Base-by-base conservation (phyloP, 2,888 invertebrate species). In the Drosophila subsilvestris region DNA sequence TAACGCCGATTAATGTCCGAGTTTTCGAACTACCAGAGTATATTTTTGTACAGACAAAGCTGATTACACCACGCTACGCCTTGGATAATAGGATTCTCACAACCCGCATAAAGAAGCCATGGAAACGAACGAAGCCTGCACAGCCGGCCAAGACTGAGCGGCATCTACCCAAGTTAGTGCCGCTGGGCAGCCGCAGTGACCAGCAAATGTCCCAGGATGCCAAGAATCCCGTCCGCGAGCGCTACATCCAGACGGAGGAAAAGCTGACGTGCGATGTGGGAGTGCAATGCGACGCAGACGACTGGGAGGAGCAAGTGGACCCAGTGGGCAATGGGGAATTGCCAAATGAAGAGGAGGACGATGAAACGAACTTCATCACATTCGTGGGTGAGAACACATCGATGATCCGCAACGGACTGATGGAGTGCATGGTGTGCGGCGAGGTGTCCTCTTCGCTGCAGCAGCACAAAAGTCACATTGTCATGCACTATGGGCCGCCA, bases 371-470 rank as follows among this genome's bases (percentile, higher is more conserved):
- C 1, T 75, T 85, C 55, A 12, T 57, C 2, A 47, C 45, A n/a
- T 90, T 69, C 56, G 74, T 82, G 0, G 57, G 63, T 17, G 67
- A 80, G 4, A 72, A 83, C 17, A 80, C 84, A 0, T 47, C 49
- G 14, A 61, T 62, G 17, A 78, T 79, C 20, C 63, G 68, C n/a
- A 89, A 87, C 32, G 83, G 75, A 1, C 81, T 78, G 70, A 25
- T 76, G 2, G 88, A 87, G 62, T 90, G 90, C 51, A 60, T 70
- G 29, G 1, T 78, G 0, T 91, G 91, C 29, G 90, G 91, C 3
- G 88, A 90, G 49, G 59, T 90, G 3, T 55, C 72, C 6, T 66
- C 49, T 1, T 60, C 61, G 0, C 27, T 53, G 27, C 1, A 9
- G 6, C 59, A 69, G 44, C 86, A 83, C 25, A 57, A 67, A 7